A percentile compares a stretch with the other conserved stretches of the same genome.
phyloP scores from a whole-genome alignment of 2,888 invertebrate species.

The Teleiodes luculella region DNA sequence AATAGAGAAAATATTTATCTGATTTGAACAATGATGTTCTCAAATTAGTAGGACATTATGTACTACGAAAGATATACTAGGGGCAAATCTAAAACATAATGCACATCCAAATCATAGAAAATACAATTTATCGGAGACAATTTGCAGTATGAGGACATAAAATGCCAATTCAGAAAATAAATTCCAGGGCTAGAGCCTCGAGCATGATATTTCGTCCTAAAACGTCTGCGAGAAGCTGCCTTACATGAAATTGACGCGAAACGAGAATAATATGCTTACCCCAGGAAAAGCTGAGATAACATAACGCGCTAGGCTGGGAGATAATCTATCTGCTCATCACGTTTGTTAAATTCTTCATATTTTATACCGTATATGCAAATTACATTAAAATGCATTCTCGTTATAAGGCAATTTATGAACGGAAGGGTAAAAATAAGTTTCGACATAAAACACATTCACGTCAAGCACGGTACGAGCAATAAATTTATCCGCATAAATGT shows the following conservation, averaged over 20 bases:
- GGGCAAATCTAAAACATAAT: neutral
- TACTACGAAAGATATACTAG: neutral
- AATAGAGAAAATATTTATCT: neutral
- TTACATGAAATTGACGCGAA: conserved; percentile 2
- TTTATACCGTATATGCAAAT: conserved; percentile 23
- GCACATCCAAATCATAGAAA: neutral
- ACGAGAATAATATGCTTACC: conserved; percentile 6
- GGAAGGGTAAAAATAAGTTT: conserved; percentile 29
- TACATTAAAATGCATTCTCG: conserved; percentile 32
- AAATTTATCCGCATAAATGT: conserved; percentile 47
- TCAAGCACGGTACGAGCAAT: conserved; percentile 41
- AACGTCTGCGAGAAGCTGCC: neutral
- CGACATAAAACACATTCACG: conserved; percentile 36
- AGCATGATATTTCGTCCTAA: conserved; percentile 5
- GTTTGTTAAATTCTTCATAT: neutral
- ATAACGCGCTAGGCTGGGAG: neutral
- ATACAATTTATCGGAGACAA: conserved; percentile 1
- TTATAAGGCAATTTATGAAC: conserved; percentile 26
- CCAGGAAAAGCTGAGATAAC: neutral
- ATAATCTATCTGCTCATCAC: conserved; percentile 10
- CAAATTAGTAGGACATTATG: too few relatives aligned
- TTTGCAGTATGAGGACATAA: conserved; percentile 6
- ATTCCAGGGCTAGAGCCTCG: neutral
- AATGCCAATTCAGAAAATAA: conserved; percentile 7
- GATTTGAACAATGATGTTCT: too few relatives aligned